Evolutionary conservation across 2,113 vertebrate genomes (phyloP).

Genomic region (Scatophagus argus): DNA sequence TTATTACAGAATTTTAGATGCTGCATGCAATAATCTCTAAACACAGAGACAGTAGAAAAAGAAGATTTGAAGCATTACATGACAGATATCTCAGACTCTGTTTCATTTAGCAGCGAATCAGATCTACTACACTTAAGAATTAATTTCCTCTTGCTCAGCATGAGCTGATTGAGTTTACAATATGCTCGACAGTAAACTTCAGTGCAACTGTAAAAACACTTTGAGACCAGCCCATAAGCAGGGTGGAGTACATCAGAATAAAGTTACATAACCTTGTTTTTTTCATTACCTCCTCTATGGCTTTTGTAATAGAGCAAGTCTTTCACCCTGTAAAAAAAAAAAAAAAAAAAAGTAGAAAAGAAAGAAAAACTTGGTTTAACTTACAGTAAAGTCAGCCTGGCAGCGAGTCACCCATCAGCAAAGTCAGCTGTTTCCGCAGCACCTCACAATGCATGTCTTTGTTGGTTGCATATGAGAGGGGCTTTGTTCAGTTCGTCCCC

Average conservation of each 20-base stretch:
- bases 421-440: constrained; percentile 74
- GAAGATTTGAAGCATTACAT: not conserved
- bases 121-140: not conserved
- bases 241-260: constrained; percentile 76
- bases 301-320: constrained; percentile 61
- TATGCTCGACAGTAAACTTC: constrained; percentile 39
- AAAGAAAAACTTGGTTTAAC: constrained; percentile 57
- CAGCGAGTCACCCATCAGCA: constrained; percentile 68
- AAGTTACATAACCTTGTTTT: constrained; percentile 74
- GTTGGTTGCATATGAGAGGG: constrained; percentile 71
- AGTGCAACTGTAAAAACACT: constrained; percentile 63
- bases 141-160: constrained; percentile 22
- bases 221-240: constrained; percentile 51
- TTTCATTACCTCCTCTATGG: constrained; percentile 60
- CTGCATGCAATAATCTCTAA: not conserved
- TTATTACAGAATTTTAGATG: not conserved
- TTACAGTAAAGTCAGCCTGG: constrained; percentile 61
- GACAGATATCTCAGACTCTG: not conserved
- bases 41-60: not conserved
- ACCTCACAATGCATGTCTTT: constrained; percentile 74
- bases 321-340: constrained; percentile 25
- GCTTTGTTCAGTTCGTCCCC: constrained; percentile 65
- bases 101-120: not conserved
- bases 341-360: constrained; percentile 10
- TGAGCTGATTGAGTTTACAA: constrained; percentile 16